Base-by-base conservation (phyloP, 2,797 vertebrate species). In the Tragelaphus eurycerus region DNA sequence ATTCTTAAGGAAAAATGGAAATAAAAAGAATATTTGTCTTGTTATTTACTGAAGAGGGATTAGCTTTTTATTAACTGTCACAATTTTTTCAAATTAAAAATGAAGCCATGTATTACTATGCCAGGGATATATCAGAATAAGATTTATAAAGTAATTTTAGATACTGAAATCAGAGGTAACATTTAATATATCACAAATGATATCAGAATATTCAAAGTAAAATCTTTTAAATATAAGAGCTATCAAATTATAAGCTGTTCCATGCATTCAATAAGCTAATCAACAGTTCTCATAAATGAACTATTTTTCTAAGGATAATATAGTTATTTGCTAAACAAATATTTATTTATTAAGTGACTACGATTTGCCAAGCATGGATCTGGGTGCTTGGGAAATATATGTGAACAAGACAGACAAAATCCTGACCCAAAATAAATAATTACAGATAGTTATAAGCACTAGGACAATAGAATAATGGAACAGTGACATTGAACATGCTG, bases 141-240 rank as follows among this genome's bases (percentile, higher is more conserved):
- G 74, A 78, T 83, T 89, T 67, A 82, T 60, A 95, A 94, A 97
- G 82, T 92, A 95, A 93, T 74, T 95, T 94, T 54, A 95, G 90
- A 92, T 64, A 81, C 0, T 89, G 12, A 97, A 94, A 59, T 93
- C 59, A 87, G 9, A 93, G 16, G 27, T 15, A 95, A 59, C 86
- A 50, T 27, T 88, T 88, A 64, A 82, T 57, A n/a, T 46, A 59
- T 86, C 29, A 67, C 31, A 48, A 81, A 59, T 29, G 48, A 59
- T 38, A 96, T 57, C 25, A 93, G 48, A 92, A 92, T 71, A 91
- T 52, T 79, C 62, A 78, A 86, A 78, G 38, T 14, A 94, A 84
- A 43, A 78, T 55, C 87, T 74, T 92, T 94, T 78, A 92, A 84
- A 71, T 64, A 86, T 48, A 79, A 88, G 46, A 16, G 82, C 50